These are phyloP conservation scores for Terrapene triunguis DNA, from an alignment of 2,113 vertebrate genomes.

Conservation along the genomic window DNA sequence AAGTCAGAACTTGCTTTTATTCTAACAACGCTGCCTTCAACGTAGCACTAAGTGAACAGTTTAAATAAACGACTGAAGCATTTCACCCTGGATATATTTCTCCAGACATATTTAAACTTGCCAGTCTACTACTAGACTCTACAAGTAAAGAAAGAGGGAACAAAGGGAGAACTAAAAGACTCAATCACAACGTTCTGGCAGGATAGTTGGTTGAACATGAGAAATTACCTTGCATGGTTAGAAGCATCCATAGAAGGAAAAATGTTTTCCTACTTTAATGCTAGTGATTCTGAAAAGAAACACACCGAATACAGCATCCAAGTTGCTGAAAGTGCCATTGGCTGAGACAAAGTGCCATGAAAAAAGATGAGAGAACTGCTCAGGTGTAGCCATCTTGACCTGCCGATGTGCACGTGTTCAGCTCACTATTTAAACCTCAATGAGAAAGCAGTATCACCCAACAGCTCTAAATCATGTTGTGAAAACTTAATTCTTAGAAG, in stretches of 20 bases:
- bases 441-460: not conserved
- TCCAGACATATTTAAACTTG: constrained; percentile 1
- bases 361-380: not conserved
- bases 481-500: not conserved
- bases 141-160: not conserved
- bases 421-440: not conserved
- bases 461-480: not conserved
- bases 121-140: not conserved
- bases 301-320: rapidly evolving
- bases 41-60: constrained; percentile 23
- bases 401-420: not conserved
- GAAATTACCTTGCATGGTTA: not conserved
- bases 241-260: not conserved
- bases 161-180: not conserved
- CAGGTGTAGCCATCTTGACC: rapidly evolving
- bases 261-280: not conserved
- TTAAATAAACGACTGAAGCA: constrained; percentile 34
- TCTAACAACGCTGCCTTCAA: not conserved
- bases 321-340: not conserved
- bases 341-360: not conserved
- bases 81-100: constrained; percentile 14
- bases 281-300: not conserved
- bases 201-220: not conserved
- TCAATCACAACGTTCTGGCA: not conserved
- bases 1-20: not conserved